Evolutionary conservation across 2,797 vertebrate species (phyloP).

Genomic region (Tenualosa ilisha): DNA sequence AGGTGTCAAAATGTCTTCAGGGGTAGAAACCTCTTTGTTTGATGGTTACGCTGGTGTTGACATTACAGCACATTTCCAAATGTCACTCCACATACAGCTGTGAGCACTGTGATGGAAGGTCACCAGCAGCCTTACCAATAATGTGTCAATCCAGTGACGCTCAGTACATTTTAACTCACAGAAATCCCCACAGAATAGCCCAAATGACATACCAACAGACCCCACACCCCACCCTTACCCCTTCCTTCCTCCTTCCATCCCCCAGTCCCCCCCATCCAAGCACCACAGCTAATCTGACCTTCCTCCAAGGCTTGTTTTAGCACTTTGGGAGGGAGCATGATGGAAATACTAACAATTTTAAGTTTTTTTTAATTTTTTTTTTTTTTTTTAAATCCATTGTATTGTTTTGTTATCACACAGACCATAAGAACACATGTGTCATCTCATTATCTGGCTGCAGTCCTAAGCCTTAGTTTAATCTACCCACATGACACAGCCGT

Average conservation of each 20-base stretch:
- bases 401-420: slow-evolving; percentile 56
- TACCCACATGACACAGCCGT: background rate
- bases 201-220: background rate
- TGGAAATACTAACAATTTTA: background rate
- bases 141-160: background rate
- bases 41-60: background rate
- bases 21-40: background rate
- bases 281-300: background rate
- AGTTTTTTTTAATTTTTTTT: background rate
- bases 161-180: background rate
- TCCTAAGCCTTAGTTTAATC: background rate
- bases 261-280: background rate
- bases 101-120: background rate
- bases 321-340: background rate
- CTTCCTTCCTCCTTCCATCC: background rate
- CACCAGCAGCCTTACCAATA: background rate
- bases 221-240: background rate
- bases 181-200: background rate
- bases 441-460: slow-evolving; percentile 58
- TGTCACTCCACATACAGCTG: background rate
- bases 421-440: slow-evolving; percentile 61
- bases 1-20: background rate
- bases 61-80: background rate
- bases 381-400: background rate
- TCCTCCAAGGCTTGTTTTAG: background rate